Conservation (phyloP, 2,113 vertebrate species). For the Sphyrna mokarran region DNA sequence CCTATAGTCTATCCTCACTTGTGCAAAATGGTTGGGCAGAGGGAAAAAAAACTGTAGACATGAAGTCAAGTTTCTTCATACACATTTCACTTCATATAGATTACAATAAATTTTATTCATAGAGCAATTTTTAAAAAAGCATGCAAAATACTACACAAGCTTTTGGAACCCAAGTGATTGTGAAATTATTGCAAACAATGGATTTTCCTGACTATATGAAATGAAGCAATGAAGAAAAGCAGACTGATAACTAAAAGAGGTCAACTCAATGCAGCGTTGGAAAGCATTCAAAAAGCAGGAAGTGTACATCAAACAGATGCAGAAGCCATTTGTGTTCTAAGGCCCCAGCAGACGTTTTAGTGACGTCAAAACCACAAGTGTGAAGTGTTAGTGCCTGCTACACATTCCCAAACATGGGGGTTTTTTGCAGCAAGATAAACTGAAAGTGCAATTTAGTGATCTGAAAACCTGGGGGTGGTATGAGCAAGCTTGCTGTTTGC, state of each 20-base stretch:
- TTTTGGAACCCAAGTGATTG: not conserved
- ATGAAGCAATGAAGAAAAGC: not conserved
- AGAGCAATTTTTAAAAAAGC: not conserved
- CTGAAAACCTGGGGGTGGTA: not conserved
- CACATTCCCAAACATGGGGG: not conserved
- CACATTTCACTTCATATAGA: not conserved
- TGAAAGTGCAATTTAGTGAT: not conserved
- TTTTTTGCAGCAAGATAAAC: not conserved
- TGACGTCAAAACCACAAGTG: not conserved
- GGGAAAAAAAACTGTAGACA: not conserved
- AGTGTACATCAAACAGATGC: not conserved
- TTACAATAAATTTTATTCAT: not conserved
- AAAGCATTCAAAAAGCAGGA: conserved; percentile 5
- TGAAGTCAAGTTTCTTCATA: not conserved
- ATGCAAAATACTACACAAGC: not conserved
- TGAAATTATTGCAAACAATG: not conserved
- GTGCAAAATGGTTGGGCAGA: not conserved
- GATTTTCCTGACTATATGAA: not conserved
- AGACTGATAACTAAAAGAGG: not conserved
- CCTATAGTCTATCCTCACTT: not conserved
- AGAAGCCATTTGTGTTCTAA: not conserved
- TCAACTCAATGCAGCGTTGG: not conserved
- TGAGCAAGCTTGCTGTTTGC: not conserved
- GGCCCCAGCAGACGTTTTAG: not conserved
- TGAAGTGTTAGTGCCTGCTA: not conserved